Conservation (phyloP, 2,888 invertebrate genomes). For the Encarsia formosa region DNA sequence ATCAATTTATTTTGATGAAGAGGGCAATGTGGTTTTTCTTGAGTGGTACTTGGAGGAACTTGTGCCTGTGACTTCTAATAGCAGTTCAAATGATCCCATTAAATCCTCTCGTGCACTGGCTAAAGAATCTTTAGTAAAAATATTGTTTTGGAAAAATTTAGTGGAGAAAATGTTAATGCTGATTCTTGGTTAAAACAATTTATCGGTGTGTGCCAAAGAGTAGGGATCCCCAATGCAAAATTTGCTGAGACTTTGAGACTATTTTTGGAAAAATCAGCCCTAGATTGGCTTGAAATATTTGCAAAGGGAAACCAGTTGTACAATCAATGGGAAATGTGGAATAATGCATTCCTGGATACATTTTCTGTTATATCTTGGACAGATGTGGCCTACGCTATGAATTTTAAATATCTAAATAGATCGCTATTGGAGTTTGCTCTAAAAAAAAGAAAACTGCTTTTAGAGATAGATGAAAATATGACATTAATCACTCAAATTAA, state of each 20-base stretch:
- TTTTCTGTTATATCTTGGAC: constrained; percentile 28
- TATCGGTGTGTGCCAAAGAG: constrained; percentile 25
- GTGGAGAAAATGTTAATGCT: constrained; percentile 27
- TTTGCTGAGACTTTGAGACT: constrained; percentile 28
- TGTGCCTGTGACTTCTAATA: too few species aligned
- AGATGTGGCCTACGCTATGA: constrained; percentile 29
- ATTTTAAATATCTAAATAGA: constrained; percentile 29
- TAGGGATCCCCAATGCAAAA: constrained; percentile 23
- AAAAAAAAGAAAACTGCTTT: constrained; percentile 29
- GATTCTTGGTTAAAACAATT: constrained; percentile 21
- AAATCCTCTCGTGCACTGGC: too few species aligned
- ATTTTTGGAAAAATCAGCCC: constrained; percentile 28
- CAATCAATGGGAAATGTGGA: constrained; percentile 27
- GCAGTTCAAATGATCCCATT: too few species aligned
- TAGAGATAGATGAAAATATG: constrained; percentile 27
- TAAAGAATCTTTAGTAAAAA: too few species aligned
- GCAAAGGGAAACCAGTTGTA: constrained; percentile 24
- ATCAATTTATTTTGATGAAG: too few species aligned
- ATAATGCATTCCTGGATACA: constrained; percentile 29
- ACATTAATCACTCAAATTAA: constrained; percentile 28
- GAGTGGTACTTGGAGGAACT: too few species aligned
- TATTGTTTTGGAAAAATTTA: constrained; percentile 28
- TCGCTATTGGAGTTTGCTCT: constrained; percentile 32
- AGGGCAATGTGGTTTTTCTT: too few species aligned
- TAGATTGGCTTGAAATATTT: constrained; percentile 27